Conservation (phyloP, 2,888 invertebrate genomes). For the Abrostola tripartita region DNA sequence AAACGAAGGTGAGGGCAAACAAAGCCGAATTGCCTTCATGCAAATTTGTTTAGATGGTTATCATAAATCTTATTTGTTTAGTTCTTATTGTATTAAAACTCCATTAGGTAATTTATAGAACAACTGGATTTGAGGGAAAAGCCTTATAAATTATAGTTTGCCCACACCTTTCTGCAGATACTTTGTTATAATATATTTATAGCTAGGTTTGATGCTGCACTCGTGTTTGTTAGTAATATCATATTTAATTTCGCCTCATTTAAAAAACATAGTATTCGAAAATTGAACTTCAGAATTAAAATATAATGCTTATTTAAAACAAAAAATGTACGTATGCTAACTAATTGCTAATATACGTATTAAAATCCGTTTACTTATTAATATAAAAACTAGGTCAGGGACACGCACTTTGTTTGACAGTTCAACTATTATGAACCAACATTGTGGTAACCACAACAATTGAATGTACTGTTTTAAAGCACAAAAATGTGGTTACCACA, state of each 20-base stretch:
- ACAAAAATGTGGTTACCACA: background rate
- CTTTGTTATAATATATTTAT: background rate
- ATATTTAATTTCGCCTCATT: background rate
- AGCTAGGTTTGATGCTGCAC: background rate
- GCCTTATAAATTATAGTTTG: conserved; percentile 1
- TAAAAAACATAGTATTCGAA: no score
- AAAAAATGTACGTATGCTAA: no score
- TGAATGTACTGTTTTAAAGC: no score
- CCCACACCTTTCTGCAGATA: background rate
- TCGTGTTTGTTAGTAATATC: background rate
- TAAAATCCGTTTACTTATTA: no score
- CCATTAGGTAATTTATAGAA: background rate
- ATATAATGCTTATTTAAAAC: no score
- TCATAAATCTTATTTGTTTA: conserved; percentile 36
- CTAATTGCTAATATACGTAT: no score
- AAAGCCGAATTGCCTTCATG: conserved; percentile 23
- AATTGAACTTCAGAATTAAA: no score
- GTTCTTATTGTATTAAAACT: conserved; percentile 33
- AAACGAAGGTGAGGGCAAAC: conserved; percentile 10
- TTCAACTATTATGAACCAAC: no score
- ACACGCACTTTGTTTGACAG: background rate
- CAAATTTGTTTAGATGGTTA: conserved; percentile 41
- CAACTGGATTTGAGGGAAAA: background rate
- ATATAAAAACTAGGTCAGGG: no score
- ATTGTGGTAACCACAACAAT: no score